Conservation (phyloP, 2,888 invertebrate species). For the Ormia ochracea region DNA sequence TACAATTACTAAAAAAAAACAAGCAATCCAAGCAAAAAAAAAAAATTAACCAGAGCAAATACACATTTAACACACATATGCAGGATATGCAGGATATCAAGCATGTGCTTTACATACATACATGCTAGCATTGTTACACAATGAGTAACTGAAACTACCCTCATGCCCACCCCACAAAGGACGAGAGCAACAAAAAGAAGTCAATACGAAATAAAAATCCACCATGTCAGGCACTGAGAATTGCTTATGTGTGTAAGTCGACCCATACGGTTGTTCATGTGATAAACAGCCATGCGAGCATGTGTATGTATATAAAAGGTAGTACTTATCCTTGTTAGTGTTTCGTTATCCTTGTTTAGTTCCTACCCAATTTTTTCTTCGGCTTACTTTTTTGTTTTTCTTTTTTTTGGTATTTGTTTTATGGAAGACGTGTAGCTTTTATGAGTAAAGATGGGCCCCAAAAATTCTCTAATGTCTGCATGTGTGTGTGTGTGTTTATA, state of each 20-base stretch:
- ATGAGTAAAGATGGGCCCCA: conserved; percentile 33
- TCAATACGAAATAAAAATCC: conserved; percentile 11
- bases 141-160: conserved; percentile 47
- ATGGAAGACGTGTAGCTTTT: conserved; percentile 30
- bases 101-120: not conserved
- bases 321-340: conserved; percentile 44
- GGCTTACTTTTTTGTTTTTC: no score
- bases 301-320: not conserved
- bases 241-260: not conserved
- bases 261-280: not conserved
- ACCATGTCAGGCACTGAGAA: conserved; percentile 18
- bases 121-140: not conserved
- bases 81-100: not conserved
- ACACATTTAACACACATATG: not conserved
- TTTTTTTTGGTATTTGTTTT: no score
- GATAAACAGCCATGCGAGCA: no score
- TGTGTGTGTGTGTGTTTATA: not conserved
- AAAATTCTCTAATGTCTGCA: conserved; percentile 21
- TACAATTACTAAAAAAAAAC: conserved; percentile 28
- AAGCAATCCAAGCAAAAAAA: not conserved
- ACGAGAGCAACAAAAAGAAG: not conserved
- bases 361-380: conserved; percentile 8
- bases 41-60: not conserved
- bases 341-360: conserved; percentile 49
- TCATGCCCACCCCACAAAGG: not conserved